Evolutionary conservation across 2,113 vertebrate genomes (phyloP), one percentile per base, ranked within the genome.

Genomic region (Oreochromis spilurus): DNA sequence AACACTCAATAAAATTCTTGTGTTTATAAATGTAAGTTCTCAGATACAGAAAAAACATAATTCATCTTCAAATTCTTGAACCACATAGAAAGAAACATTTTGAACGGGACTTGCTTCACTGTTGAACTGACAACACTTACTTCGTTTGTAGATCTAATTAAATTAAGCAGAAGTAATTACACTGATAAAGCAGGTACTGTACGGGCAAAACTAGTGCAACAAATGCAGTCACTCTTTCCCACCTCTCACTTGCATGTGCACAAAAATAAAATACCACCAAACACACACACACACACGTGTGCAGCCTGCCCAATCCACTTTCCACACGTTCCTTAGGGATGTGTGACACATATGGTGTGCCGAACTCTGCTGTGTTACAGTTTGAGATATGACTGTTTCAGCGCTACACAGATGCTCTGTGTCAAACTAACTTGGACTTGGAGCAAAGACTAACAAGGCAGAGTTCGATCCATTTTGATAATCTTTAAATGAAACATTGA

Each of bases 321-420:
- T 81, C 50, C 17, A 53, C 14, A 1, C 7, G 5, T 29, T 81
- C 79, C 21, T 6, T n/a, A 34, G 84, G 55, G 82, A 67, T 31
- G 81, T 83, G 58, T 79, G 81, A 87, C 65, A 84, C 88, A 88
- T 82, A 88, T 79, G 79, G 53, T 21, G 31, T 57, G 31, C 72
- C 21, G 38, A 54, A 60, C 82, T 79, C 52, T 60, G 53, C 52
- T 70, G 10, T 62, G 65, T 75, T 85, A 78, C 80, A 87, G 81
- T 57, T 40, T 14, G 65, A 58, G 40, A 89, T 60, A 82, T 62
- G 50, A 60, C 58, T 75, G 45, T 57, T 87, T n/a, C 79, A 83
- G 84, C 62, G 3, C 40, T 55, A 43, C 70, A 60, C 84, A 91
- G 84, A 87, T 87, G 79, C 79, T 89, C 29, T 3, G 9, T 54